Evolutionary conservation across 1,140 invertebrate species (phyloP), one percentile per base, ranked within the genome.

Genomic region (Mamestra configurata): DNA sequence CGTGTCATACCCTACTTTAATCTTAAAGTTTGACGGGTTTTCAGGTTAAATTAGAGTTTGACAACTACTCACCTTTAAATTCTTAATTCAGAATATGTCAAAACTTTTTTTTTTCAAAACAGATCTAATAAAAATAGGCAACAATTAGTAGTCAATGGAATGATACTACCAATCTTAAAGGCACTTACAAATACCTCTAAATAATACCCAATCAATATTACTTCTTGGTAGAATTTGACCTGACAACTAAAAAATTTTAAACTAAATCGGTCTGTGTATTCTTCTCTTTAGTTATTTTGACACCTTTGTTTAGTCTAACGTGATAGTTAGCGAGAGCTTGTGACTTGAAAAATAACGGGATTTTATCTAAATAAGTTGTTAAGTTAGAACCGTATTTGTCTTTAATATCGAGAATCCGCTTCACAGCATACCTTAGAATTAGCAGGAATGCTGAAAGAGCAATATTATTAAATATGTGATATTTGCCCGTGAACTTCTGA

Each of bases 311-410:
- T 68, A 43, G 11, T 35, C 43, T 72, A 72, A 72, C 43, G 13
- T 18, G 11, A 40, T 18, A 35, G 59, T 80, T 80, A 76, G 64
- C 64, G 64, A 76, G 46, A 53, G 55, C 20, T 49, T 70, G 40
- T 35, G 61, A 66, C 64, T 31, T 66, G 27, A 24, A 75, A 84
- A 73, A 80, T 66, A 70, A 80, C 18, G 70, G 59, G 77, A 77
- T 72, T 11, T 20, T 22, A 22, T 66, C 61, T 61, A 37, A 64
- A 66, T 40, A 66, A 40, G 13, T 40, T 11, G 18, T 20, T 40
- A 40, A 20, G 11, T 40, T 66, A 40, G 61, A 22, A 66, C 61
- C 35, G 35, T 66, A 66, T 66, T 66, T 40, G 61, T 66, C n/a
- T 13, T 20, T 18, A 40, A 40, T 66, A 40, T 66, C 35, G 61